These are phyloP conservation scores for Liodrosophila aerea DNA, from an alignment of 2,888 invertebrate genomes.

Conservation along the genomic window DNA sequence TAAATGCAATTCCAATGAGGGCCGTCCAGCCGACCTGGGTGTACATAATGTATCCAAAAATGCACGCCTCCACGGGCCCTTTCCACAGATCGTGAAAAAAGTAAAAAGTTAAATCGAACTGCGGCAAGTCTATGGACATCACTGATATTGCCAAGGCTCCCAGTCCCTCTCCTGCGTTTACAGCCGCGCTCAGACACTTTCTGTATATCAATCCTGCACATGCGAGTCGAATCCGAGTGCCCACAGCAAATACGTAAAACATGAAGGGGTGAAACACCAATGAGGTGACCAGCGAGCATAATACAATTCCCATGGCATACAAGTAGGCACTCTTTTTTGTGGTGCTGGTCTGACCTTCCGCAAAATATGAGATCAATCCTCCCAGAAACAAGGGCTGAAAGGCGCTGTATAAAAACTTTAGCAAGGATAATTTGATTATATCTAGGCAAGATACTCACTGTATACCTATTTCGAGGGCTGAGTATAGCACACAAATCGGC, in stretches of 20 bases:
- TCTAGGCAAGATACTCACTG: slow-evolving; percentile 66
- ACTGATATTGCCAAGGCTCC: slow-evolving; percentile 91
- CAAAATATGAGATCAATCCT: slow-evolving; percentile 86
- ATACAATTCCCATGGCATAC: slow-evolving; percentile 87
- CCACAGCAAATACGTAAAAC: slow-evolving; percentile 87
- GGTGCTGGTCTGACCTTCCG: slow-evolving; percentile 83
- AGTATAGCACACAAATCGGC: slow-evolving; percentile 76
- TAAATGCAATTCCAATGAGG: slow-evolving; percentile 87
- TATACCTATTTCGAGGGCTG: slow-evolving; percentile 76
- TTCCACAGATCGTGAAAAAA: slow-evolving; percentile 96
- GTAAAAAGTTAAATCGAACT: slow-evolving; percentile 94
- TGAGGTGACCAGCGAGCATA: slow-evolving; percentile 83
- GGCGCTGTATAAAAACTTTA: slow-evolving; percentile 82
- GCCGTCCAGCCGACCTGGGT: slow-evolving; percentile 86
- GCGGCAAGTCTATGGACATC: slow-evolving; percentile 95
- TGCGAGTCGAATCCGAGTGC: slow-evolving; percentile 87
- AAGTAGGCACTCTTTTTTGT: slow-evolving; percentile 85
- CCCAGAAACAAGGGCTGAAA: slow-evolving; percentile 87
- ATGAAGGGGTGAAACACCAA: slow-evolving; percentile 89
- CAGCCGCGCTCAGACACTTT: slow-evolving; percentile 87
- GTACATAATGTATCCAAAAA: slow-evolving; percentile 84
- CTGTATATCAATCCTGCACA: slow-evolving; percentile 88
- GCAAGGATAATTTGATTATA: too few species aligned
- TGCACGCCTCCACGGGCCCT: slow-evolving; percentile 87
- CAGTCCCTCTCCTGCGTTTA: slow-evolving; percentile 91